phyloP scores from a whole-genome alignment of 2,888 invertebrate genomes.

The Cylindroiulus punctatus region DNA sequence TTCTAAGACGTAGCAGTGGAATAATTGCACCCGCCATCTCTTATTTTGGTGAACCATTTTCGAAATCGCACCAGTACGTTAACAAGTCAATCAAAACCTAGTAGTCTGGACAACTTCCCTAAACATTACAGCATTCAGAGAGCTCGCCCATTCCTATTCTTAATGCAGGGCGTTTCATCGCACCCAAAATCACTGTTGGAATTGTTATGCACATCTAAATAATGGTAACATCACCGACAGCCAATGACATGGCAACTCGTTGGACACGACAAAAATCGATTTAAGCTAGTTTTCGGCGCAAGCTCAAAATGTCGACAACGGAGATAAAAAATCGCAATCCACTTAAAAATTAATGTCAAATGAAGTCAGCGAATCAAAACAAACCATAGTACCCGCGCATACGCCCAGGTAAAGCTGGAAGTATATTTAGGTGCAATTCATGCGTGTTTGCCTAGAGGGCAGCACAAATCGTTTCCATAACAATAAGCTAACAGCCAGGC shows the following conservation, averaged over 20 bases:
- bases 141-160: not conserved
- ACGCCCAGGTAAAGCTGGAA: not conserved
- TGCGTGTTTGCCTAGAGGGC: not conserved
- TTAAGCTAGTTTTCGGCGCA: not conserved
- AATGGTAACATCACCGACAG: constrained; percentile 28
- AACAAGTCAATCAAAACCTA: too few relatives aligned
- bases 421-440: not conserved
- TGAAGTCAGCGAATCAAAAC: constrained; percentile 1
- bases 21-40: too few relatives aligned
- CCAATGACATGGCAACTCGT: constrained; percentile 31
- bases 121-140: not conserved
- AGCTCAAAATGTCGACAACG: constrained; percentile 24
- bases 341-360: constrained; percentile 37
- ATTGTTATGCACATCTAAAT: constrained; percentile 28
- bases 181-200: constrained; percentile 24
- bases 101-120: not conserved
- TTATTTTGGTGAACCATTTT: too few relatives aligned
- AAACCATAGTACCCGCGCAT: not conserved
- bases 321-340: not conserved
- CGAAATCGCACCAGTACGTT: too few relatives aligned
- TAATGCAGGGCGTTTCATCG: not conserved
- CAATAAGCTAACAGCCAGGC: not conserved
- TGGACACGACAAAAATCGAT: constrained; percentile 13
- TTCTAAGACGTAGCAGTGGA: too few relatives aligned
- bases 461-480: not conserved